Conservation (phyloP, 2,113 vertebrate genomes). For the Aplodontia rufa region DNA sequence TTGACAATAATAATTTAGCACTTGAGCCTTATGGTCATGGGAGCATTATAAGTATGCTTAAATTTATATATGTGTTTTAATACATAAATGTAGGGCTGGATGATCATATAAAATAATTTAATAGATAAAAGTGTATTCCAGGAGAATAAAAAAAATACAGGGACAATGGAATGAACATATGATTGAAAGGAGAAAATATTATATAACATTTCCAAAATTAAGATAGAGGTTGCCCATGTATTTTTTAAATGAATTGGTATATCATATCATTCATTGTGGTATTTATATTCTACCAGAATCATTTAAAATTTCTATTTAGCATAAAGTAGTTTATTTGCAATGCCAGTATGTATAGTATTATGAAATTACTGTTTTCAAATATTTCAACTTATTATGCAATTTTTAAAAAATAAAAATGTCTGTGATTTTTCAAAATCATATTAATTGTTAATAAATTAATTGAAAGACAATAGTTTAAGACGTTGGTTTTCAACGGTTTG, state of each 20-base stretch:
- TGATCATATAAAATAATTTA: neutral
- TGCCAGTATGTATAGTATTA: neutral
- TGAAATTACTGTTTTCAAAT: neutral
- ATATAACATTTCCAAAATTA: neutral
- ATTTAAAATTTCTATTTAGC: neutral
- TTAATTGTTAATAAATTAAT: neutral
- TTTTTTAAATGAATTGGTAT: neutral
- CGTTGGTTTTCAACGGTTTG: neutral
- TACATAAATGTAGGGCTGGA: neutral
- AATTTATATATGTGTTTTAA: neutral
- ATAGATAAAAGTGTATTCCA: neutral
- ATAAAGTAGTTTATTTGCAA: neutral
- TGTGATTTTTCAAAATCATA: neutral
- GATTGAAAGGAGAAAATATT: neutral
- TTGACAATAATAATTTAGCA: neutral
- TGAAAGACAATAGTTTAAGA: neutral
- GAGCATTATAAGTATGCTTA: neutral
- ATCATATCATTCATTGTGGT: neutral
- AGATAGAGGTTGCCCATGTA: neutral
- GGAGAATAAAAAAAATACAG: neutral
- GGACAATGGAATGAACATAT: neutral
- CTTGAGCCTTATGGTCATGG: neutral
- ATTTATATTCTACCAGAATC: neutral
- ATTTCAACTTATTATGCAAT: neutral
- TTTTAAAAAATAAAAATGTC: neutral